Conservation (phyloP, 2,113 vertebrate species). For the Rafetus swinhoei region DNA sequence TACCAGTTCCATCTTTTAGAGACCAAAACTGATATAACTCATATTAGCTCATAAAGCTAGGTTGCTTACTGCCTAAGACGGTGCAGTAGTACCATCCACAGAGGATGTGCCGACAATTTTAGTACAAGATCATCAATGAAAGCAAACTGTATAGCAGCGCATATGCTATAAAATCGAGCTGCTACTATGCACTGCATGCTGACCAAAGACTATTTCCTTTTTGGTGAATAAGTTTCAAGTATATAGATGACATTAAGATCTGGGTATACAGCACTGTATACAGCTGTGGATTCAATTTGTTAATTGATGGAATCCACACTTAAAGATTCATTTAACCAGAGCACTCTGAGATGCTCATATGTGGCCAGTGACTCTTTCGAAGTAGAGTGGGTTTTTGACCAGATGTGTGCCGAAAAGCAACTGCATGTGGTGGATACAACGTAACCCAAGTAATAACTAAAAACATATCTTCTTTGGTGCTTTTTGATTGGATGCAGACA, state of each 20-base stretch:
- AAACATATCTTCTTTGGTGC: background rate
- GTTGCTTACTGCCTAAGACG: background rate
- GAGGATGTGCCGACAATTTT: background rate
- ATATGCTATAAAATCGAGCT: background rate
- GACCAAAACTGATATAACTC: conserved; percentile 20
- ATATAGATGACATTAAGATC: background rate
- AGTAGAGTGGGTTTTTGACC: background rate
- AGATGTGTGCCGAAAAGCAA: background rate
- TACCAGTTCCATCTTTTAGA: conserved; percentile 1
- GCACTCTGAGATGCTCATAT: background rate
- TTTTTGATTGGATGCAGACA: background rate
- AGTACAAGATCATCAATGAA: background rate
- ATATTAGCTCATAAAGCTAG: background rate
- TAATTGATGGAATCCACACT: background rate
- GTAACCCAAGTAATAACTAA: conserved; percentile 4
- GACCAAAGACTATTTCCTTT: background rate
- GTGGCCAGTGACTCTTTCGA: background rate
- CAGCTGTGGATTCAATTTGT: fast-evolving
- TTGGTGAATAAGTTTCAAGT: background rate
- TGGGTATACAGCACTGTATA: background rate
- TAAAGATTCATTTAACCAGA: background rate
- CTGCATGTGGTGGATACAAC: background rate
- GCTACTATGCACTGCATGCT: background rate
- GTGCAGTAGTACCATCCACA: background rate
- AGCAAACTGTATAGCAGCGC: background rate